Evolutionary conservation across 1,140 invertebrate species (phyloP).

Genomic region (Diorhabda elongata): DNA sequence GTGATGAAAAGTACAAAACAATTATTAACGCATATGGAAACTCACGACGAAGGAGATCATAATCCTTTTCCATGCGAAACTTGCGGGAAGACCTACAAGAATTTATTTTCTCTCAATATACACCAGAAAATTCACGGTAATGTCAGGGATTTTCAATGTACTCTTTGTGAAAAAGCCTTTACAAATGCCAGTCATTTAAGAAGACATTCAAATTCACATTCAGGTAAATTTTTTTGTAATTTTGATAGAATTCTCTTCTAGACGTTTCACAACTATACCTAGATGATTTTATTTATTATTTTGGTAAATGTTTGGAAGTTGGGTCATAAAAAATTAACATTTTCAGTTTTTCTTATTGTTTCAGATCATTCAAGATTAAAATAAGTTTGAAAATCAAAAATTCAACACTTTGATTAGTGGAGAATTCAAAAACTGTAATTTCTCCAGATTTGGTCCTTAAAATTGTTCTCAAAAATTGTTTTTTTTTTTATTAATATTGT

Average conservation of each 20-base stretch:
- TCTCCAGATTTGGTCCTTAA: too few relatives aligned
- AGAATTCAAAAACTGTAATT: too few relatives aligned
- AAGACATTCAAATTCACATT: conserved; percentile 40
- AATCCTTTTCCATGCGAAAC: conserved; percentile 33
- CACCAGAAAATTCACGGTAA: conserved; percentile 58
- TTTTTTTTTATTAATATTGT: too few relatives aligned
- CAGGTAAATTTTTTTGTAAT: conserved; percentile 23
- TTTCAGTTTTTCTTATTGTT: too few relatives aligned
- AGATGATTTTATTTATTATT: too few relatives aligned
- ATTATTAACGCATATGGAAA: conserved; percentile 33
- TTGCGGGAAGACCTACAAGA: conserved; percentile 36
- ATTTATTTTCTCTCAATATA: conserved; percentile 29
- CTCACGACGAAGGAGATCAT: conserved; percentile 27
- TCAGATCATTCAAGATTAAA: too few relatives aligned
- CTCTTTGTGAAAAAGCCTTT: conserved; percentile 66
- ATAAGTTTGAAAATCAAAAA: too few relatives aligned
- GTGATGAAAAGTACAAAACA: conserved; percentile 33
- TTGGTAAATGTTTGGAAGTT: too few relatives aligned
- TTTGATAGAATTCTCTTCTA: not conserved
- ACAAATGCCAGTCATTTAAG: conserved; percentile 32
- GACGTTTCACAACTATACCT: too few relatives aligned
- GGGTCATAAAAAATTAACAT: too few relatives aligned
- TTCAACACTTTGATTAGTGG: too few relatives aligned
- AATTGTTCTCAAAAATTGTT: too few relatives aligned
- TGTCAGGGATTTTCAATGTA: conserved; percentile 74